These are phyloP conservation scores for Xiphophorus hellerii DNA, from an alignment of 2,113 vertebrate genomes.

Conservation along the genomic window DNA sequence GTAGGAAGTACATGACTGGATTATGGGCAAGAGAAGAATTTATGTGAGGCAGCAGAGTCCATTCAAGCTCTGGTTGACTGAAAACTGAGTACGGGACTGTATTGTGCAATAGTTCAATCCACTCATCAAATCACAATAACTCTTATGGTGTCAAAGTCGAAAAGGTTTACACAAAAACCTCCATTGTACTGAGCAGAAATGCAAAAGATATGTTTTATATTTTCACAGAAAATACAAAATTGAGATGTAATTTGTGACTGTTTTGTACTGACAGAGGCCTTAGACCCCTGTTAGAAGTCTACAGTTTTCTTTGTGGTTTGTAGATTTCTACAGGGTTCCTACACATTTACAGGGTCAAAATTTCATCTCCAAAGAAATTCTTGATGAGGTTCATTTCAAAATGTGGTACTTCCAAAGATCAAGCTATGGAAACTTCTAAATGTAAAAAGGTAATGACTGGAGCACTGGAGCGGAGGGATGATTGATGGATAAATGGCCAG, in stretches of 20 bases:
- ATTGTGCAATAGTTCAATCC: conserved; percentile 44
- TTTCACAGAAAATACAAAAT: conserved; percentile 54
- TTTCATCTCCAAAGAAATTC: background rate
- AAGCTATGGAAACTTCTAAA: no score
- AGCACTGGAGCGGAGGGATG: no score
- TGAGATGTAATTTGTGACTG: conserved; percentile 47
- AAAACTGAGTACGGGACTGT: conserved; percentile 11
- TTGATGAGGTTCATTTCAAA: background rate
- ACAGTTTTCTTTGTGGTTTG: background rate
- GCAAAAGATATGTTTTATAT: conserved; percentile 54
- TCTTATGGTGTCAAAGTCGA: background rate
- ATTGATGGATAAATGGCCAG: no score
- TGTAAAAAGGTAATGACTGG: no score
- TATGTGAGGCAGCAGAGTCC: background rate
- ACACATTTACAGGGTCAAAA: background rate
- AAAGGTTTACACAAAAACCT: conserved; percentile 30
- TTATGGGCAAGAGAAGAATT: background rate
- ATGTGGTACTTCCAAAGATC: no score
- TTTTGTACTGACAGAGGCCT: conserved; percentile 48
- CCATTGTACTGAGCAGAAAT: conserved; percentile 39
- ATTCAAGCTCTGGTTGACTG: background rate
- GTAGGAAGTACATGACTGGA: background rate
- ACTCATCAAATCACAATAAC: conserved; percentile 43
- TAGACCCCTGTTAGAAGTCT: conserved; percentile 1
- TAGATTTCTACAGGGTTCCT: background rate